Percentiles rank a stretch among this genome's conserved stretches.
Conservation (phyloP, 1,140 invertebrate genomes). For the Lysiphlebus fabarum region DNA sequence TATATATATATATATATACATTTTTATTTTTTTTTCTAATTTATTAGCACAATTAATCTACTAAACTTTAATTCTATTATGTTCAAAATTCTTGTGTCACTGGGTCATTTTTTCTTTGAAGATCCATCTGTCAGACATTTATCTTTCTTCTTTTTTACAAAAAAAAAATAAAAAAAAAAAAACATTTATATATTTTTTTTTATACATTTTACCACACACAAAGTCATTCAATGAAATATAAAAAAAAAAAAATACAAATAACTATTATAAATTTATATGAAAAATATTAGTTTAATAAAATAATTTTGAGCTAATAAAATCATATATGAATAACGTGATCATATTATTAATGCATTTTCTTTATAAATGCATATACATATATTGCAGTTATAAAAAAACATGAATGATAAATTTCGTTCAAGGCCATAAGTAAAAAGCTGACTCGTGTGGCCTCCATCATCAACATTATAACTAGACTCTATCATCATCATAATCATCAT, state of each 20-base stretch:
- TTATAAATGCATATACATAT: too few relatives aligned
- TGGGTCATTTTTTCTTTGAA: conserved; percentile 18
- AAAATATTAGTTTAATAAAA: too few relatives aligned
- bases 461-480: conserved; percentile 8
- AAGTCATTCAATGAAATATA: too few relatives aligned
- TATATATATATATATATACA: too few relatives aligned
- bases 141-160: too few relatives aligned
- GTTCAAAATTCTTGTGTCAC: conserved; percentile 19
- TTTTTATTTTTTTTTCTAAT: not conserved
- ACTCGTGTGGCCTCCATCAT: conserved; percentile 23
- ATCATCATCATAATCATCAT: not conserved
- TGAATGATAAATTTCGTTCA: conserved; percentile 53
- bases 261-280: too few relatives aligned
- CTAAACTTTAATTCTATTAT: not conserved
- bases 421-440: conserved; percentile 53
- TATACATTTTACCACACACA: not conserved
- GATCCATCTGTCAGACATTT: not conserved
- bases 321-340: too few relatives aligned
- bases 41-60: not conserved
- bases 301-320: too few relatives aligned
- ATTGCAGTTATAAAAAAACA: conserved; percentile 37
- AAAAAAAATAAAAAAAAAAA: not conserved
- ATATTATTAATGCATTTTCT: too few relatives aligned
- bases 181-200: too few relatives aligned
- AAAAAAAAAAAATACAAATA: too few relatives aligned